Evolutionary conservation across 2,113 vertebrate species (phyloP).

Genomic region (Psilopogon haemacephalus): DNA sequence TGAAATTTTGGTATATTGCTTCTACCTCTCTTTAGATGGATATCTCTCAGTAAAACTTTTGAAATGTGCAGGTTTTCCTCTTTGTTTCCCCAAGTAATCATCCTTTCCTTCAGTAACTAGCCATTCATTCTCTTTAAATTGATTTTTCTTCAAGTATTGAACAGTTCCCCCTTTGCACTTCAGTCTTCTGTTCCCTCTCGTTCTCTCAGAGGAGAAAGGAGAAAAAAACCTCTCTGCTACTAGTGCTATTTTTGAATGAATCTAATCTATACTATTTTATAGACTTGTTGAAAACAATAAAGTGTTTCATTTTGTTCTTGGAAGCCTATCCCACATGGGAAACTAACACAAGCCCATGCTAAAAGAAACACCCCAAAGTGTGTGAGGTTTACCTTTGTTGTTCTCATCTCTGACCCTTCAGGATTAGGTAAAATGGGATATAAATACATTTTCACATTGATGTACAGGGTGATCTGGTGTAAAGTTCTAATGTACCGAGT

Average conservation of each 20-base stretch:
- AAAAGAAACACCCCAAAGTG: neutral
- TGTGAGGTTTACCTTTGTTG: neutral
- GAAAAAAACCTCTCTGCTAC: neutral
- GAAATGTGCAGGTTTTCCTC: neutral
- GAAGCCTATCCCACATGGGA: neutral
- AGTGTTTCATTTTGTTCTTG: neutral
- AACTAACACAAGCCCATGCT: neutral
- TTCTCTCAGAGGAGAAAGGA: neutral
- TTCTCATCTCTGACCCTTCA: neutral
- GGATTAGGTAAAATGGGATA: neutral
- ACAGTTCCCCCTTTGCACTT: neutral
- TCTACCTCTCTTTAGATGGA: neutral
- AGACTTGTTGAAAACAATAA: neutral
- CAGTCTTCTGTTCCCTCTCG: neutral
- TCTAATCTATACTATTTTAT: neutral
- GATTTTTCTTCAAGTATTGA: neutral
- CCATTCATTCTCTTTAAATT: neutral
- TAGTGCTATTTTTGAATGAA: neutral
- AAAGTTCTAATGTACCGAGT: neutral
- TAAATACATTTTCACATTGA: neutral
- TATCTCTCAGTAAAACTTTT: neutral
- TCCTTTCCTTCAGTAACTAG: neutral
- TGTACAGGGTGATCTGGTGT: neutral
- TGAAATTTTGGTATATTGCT: neutral
- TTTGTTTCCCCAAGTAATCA: rapidly evolving